Base-by-base conservation (phyloP, 2,113 vertebrate genomes). In the Grammomys surdaster region DNA sequence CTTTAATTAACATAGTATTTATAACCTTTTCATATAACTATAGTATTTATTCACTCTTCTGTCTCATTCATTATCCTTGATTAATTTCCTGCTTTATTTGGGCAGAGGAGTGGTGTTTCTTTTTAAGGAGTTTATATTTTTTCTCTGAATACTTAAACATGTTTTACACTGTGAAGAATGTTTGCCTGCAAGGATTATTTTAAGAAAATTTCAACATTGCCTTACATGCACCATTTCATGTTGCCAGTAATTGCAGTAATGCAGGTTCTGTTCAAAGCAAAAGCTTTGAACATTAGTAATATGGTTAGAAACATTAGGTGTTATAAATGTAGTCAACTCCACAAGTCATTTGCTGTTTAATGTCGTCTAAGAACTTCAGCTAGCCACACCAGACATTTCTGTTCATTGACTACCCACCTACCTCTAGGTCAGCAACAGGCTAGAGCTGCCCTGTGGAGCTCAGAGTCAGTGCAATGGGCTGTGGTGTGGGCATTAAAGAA, bases 321-420 rank as follows among this genome's bases (percentile, higher is more conserved):
- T 67, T 26, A 78, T 89, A 33, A 70, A 51, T 93, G 82, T 95
- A 96, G 93, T 97, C 88, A 97, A 91, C 69, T 92, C 90, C 95
- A 96, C 93, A 97, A 97, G 80, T 46, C 56, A 97, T 94, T 97
- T 97, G 95, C 89, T 97, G 73, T 96, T 97, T 97, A 93, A 94
- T 65, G 13, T 5, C 19, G 77, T 89, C 73, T 31, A 73, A 78
- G 22, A 76, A 76, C 5, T 73, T 95, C 26, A 13, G 70, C 60
- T 40, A 76, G 48, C 36, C 14, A 51, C 54, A 28, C 12, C 26
- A 28, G 75, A 1, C 51, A 48, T n/a, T 60, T 40, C 28, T 85
- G 46, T 9, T 67, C n/a, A 40, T 1, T 20, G 43, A 54, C 63
- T 72, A 17, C 17, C n/a, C 12, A 51, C 33, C 33, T 46, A 3